Evolutionary conservation across 2,113 vertebrate genomes (phyloP).

Genomic region (Caracal caracal): DNA sequence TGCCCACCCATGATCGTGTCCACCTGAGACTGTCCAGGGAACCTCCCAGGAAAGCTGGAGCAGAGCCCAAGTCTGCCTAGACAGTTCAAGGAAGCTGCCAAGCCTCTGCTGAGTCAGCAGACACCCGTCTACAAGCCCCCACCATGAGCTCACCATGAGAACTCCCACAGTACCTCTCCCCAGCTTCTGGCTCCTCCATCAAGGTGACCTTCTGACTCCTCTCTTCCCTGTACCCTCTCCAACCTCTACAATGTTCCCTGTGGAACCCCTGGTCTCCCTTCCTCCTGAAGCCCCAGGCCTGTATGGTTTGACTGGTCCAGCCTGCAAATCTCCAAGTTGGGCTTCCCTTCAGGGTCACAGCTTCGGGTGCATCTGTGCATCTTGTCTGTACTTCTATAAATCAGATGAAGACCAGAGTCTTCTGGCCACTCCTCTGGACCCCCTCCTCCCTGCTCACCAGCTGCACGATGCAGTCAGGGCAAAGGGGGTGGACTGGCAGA

Average conservation of each 20-base stretch:
- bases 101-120: slow-evolving; percentile 35
- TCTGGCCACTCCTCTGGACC: neutral
- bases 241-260: neutral
- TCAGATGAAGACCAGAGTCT: slow-evolving; percentile 22
- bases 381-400: slow-evolving; percentile 7
- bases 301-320: neutral
- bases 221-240: neutral
- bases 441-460: slow-evolving; percentile 41
- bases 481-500: slow-evolving; percentile 45
- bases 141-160: neutral
- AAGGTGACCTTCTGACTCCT: neutral
- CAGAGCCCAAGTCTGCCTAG: neutral
- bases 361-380: neutral
- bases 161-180: neutral
- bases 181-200: neutral
- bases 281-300: neutral
- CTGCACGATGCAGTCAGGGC: slow-evolving; percentile 57
- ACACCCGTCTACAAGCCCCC: neutral
- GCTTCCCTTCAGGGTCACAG: neutral
- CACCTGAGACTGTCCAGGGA: neutral
- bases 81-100: neutral
- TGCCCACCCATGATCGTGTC: neutral
- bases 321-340: neutral
- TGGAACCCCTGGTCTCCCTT: neutral
- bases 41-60: neutral